Percentiles rank a stretch among this genome's conserved stretches.
Conservation (phyloP, 2,888 invertebrate species). For the Diarsia rubi region DNA sequence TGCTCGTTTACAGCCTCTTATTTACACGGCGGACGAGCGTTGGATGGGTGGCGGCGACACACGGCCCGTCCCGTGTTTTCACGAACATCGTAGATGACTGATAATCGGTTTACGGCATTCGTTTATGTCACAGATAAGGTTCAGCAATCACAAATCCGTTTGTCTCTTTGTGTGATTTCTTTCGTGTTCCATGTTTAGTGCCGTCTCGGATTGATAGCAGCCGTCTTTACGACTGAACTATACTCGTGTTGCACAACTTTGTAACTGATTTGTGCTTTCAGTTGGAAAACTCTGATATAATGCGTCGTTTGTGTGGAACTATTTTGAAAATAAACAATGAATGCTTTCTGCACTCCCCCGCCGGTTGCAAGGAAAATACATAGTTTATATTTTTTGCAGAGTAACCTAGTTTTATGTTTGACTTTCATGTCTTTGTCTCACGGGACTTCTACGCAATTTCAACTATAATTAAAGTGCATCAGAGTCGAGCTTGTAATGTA, state of each 20-base stretch:
- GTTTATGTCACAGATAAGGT: slow-evolving; percentile 67
- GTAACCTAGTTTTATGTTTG: slow-evolving; percentile 45
- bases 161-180: slow-evolving; percentile 55
- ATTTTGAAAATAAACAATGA: slow-evolving; percentile 33
- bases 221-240: slow-evolving; percentile 64
- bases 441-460: slow-evolving; percentile 47
- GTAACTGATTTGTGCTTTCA: slow-evolving; percentile 54
- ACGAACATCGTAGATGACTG: slow-evolving; percentile 60
- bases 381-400: slow-evolving; percentile 43
- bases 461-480: slow-evolving; percentile 52
- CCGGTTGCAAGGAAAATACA: background rate
- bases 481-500: slow-evolving; percentile 42
- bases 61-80: slow-evolving; percentile 55
- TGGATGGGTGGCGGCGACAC: slow-evolving; percentile 23
- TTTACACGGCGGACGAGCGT: slow-evolving; percentile 51
- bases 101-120: slow-evolving; percentile 69
- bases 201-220: slow-evolving; percentile 63
- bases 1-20: slow-evolving; percentile 60
- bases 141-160: slow-evolving; percentile 62
- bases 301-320: slow-evolving; percentile 35
- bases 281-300: slow-evolving; percentile 34
- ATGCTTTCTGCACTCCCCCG: slow-evolving; percentile 24
- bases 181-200: slow-evolving; percentile 63
- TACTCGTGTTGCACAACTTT: slow-evolving; percentile 56
- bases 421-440: slow-evolving; percentile 36